Conservation (phyloP, 1,140 invertebrate genomes). For the Fopius arisanus region DNA sequence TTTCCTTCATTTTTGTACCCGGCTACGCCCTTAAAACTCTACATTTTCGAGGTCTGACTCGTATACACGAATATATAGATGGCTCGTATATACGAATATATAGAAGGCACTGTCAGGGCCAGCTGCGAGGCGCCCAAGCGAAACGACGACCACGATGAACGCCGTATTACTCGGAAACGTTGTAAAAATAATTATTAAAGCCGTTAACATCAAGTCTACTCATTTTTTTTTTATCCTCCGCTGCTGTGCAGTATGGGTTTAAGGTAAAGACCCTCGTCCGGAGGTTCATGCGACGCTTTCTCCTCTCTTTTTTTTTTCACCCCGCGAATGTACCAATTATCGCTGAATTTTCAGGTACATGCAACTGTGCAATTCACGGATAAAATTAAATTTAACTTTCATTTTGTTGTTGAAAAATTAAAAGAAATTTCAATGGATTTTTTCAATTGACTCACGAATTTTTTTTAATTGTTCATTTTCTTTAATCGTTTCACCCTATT, state of each 20-base stretch:
- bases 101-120: constrained; percentile 44
- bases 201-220: constrained; percentile 50
- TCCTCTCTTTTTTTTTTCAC: not conserved
- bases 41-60: not conserved
- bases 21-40: constrained; percentile 5
- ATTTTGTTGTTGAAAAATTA: too few species aligned
- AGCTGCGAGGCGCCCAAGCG: constrained; percentile 64
- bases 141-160: constrained; percentile 51
- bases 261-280: constrained; percentile 17
- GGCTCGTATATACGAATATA: constrained; percentile 51
- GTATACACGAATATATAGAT: not conserved
- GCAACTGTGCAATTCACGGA: too few species aligned
- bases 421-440: too few species aligned
- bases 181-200: constrained; percentile 67
- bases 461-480: too few species aligned
- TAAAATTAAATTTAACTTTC: too few species aligned
- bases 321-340: too few species aligned
- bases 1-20: constrained; percentile 4
- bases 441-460: too few species aligned
- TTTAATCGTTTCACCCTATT: not conserved
- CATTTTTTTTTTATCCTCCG: constrained; percentile 27
- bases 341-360: too few species aligned
- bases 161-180: constrained; percentile 62
- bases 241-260: constrained; percentile 17
- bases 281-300: not conserved